Evolutionary conservation across 2,113 vertebrate genomes (phyloP).

Genomic region (Maccullochella peelii): DNA sequence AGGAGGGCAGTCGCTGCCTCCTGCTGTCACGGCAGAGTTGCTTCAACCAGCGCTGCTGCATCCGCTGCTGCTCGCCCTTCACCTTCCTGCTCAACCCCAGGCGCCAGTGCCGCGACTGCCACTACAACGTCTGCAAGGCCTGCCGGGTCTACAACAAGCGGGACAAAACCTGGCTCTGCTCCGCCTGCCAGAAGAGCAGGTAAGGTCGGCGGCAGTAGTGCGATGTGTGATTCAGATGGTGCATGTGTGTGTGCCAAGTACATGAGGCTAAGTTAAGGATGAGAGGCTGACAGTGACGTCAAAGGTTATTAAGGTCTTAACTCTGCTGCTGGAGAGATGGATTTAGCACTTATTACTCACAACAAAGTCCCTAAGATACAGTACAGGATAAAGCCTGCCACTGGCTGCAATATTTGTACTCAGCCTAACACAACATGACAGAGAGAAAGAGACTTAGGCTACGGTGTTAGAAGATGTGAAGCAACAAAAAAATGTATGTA

Average conservation of each 20-base stretch:
- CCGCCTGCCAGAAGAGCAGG: constrained; percentile 93
- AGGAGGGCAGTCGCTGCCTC: constrained; percentile 92
- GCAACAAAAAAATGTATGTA: not conserved
- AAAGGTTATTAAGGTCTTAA: constrained; percentile 49
- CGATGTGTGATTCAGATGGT: not conserved
- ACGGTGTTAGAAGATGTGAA: not conserved
- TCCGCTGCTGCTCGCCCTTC: constrained; percentile 95
- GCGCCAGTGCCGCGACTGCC: constrained; percentile 89
- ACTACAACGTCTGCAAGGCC: constrained; percentile 93
- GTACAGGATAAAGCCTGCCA: constrained; percentile 3
- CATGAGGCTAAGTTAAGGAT: constrained; percentile 36
- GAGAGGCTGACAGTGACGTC: constrained; percentile 39
- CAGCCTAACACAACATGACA: constrained; percentile 1
- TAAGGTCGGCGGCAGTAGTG: constrained; percentile 64
- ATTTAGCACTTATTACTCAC: constrained; percentile 33
- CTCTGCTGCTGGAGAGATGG: constrained; percentile 29
- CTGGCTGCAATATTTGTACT: not conserved
- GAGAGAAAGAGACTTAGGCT: not conserved
- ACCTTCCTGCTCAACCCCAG: constrained; percentile 93
- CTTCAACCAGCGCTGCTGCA: constrained; percentile 95
- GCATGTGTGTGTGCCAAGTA: not conserved
- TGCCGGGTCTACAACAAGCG: constrained; percentile 90
- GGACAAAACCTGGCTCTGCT: constrained; percentile 92
- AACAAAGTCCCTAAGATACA: constrained; percentile 25
- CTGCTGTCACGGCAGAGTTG: constrained; percentile 91